Conservation (phyloP, 2,888 invertebrate genomes). For the Hypselothyrea guttata region DNA sequence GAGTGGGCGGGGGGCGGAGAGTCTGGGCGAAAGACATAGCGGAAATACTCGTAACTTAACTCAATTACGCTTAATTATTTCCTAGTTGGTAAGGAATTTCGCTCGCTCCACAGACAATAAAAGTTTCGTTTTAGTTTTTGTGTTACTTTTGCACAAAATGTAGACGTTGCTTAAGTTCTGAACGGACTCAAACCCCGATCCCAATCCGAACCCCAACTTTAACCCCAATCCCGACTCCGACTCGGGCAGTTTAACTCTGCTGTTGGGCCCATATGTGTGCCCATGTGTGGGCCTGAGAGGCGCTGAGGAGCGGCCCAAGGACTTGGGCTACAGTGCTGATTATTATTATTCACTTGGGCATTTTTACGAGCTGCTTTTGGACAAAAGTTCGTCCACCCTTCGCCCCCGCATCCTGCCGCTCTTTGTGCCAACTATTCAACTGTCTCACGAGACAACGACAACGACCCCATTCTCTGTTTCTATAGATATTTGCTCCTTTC, state of each 20-base stretch:
- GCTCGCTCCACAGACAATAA: constrained; percentile 68
- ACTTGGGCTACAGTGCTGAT: constrained; percentile 59
- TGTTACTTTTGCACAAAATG: constrained; percentile 30
- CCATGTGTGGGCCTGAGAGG: neutral
- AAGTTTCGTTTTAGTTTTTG: constrained; percentile 68
- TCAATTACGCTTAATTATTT: constrained; percentile 79
- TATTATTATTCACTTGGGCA: constrained; percentile 80
- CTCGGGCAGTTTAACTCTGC: constrained; percentile 6
- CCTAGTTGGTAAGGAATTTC: constrained; percentile 74
- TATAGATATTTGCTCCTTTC: constrained; percentile 13
- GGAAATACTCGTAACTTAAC: constrained; percentile 72
- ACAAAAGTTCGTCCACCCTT: constrained; percentile 60
- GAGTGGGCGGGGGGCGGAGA: neutral
- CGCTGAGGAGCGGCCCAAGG: constrained; percentile 12
- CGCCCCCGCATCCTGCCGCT: constrained; percentile 10
- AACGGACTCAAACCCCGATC: neutral
- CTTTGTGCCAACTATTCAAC: constrained; percentile 54
- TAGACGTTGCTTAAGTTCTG: neutral
- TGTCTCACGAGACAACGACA: constrained; percentile 46
- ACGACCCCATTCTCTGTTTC: constrained; percentile 10
- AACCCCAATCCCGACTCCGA: no score
- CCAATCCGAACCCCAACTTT: no score
- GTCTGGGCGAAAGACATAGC: constrained; percentile 27
- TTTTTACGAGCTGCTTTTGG: constrained; percentile 76
- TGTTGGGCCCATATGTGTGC: constrained; percentile 1